A percentile compares a stretch with the other conserved stretches of the same genome.
Evolutionary conservation across 1,140 invertebrate genomes (phyloP).

Genomic region (Mercenaria mercenaria): DNA sequence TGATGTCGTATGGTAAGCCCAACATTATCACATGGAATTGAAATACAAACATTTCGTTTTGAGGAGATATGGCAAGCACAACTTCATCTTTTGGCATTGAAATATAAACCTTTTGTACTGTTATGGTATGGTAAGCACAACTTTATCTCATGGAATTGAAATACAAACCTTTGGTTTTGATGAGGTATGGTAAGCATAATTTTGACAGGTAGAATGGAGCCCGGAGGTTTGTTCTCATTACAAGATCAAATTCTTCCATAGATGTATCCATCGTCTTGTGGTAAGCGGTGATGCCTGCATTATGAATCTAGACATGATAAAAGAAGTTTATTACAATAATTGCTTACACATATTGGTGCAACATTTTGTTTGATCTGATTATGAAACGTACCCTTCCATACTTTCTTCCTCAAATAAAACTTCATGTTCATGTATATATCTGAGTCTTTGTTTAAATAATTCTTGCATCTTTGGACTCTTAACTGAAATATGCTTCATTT

Average conservation of each 20-base stretch:
- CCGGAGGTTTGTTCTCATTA: constrained; percentile 63
- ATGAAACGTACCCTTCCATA: too few relatives aligned
- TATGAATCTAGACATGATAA: constrained; percentile 66
- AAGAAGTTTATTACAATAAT: neutral
- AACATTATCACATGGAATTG: constrained; percentile 69
- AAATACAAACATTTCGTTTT: constrained; percentile 69
- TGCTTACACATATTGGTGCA: too few relatives aligned
- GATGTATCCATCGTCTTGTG: constrained; percentile 53
- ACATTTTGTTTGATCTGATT: too few relatives aligned
- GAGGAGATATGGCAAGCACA: constrained; percentile 68
- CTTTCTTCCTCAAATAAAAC: too few relatives aligned
- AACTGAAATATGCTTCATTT: too few relatives aligned
- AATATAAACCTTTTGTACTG: constrained; percentile 70
- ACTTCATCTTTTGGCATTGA: constrained; percentile 61
- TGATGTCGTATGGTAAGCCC: constrained; percentile 67
- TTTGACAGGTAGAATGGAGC: constrained; percentile 70
- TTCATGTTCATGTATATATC: too few relatives aligned
- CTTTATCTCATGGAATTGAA: constrained; percentile 68
- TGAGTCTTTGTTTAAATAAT: too few relatives aligned
- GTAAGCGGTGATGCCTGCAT: constrained; percentile 66
- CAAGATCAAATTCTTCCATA: constrained; percentile 66
- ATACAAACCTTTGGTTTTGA: constrained; percentile 69
- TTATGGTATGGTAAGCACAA: constrained; percentile 68
- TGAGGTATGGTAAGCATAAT: constrained; percentile 67
- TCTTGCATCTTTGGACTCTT: too few relatives aligned